These are phyloP conservation scores for Sebastiscus albofasciatus DNA, from an alignment of 2,797 vertebrate species.

Conservation along the genomic window DNA sequence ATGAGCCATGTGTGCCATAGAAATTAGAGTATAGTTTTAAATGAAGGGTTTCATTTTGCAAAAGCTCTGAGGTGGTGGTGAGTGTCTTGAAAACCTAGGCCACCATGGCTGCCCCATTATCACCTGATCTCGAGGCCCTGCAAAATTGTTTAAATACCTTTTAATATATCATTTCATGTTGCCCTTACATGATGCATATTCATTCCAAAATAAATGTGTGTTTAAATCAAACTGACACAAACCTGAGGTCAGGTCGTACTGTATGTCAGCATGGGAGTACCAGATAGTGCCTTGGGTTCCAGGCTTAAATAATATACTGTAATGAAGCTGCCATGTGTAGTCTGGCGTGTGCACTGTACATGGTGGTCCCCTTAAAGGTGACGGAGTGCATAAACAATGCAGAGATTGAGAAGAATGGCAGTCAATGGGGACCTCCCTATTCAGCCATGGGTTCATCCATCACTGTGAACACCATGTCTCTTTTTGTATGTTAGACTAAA, in stretches of 20 bases:
- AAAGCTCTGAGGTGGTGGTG: no score
- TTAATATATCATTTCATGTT: neutral
- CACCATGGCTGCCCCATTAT: neutral
- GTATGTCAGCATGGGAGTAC: neutral
- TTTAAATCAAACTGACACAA: neutral
- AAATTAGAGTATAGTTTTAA: no score
- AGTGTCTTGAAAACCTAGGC: no score
- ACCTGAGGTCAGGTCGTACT: neutral
- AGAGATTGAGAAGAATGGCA: neutral
- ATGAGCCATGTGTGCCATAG: no score
- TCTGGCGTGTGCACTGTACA: neutral
- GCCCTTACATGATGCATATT: neutral
- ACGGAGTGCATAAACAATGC: neutral
- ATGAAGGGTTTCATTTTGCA: no score
- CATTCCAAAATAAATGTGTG: no score
- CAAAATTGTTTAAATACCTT: neutral
- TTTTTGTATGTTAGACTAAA: neutral
- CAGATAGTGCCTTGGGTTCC: rapidly evolving
- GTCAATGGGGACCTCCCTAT: neutral
- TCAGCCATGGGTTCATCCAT: neutral
- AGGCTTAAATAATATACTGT: no score
- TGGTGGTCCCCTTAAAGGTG: no score
- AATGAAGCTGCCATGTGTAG: neutral
- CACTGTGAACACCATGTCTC: neutral
- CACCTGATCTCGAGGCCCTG: neutral